Evolutionary conservation across 2,888 invertebrate species (phyloP), one percentile per base, ranked within the genome.

Genomic region (Clistopyga incitator): DNA sequence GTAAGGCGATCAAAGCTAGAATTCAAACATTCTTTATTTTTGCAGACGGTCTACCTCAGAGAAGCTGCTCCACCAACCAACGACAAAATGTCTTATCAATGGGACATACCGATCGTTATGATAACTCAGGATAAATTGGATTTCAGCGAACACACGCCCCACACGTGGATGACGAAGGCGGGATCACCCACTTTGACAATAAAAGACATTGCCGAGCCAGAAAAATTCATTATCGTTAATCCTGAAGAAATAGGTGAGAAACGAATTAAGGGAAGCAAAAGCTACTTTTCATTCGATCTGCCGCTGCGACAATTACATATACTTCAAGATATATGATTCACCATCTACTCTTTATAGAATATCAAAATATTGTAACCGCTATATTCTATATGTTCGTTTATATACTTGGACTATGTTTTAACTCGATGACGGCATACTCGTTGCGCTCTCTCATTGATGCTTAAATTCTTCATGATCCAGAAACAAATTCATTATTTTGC

Each of bases 181-280:
- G 86, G 86, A 38, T 78, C 78, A 4, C 94, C 94, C 50, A 94
- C 95, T 76, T 90, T 95, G 0, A 94, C 92, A 10, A 88, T 97
- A 0, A 89, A 89, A 0, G 93, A 95, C 78, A 93, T 96, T 88
- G 95, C 96, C 0, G 92, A 90, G 0, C 93, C 94, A 29, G 94
- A 96, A 68, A 92, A 95, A 71, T 97, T 97, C 89, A 94, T 97
- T 68, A 96, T 98, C 77, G 94, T 97, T 0, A 98, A 97, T 93
- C 96, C 97, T 6, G 97, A 97, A 90, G 97, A 97, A 94, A 97
- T 97, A 84, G 97, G 97, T 96, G 90, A 91, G 61, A 56, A 6
- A 54, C 3, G 15, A n/a, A 50, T 50, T 6, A 18, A n/a, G n/a
- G 3, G 4, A 2, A 18, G n/a, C 18, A 6, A 50, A 50, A 50